Conservation (phyloP, 2,113 vertebrate species). For the Chamaetylas fuelleborni region DNA sequence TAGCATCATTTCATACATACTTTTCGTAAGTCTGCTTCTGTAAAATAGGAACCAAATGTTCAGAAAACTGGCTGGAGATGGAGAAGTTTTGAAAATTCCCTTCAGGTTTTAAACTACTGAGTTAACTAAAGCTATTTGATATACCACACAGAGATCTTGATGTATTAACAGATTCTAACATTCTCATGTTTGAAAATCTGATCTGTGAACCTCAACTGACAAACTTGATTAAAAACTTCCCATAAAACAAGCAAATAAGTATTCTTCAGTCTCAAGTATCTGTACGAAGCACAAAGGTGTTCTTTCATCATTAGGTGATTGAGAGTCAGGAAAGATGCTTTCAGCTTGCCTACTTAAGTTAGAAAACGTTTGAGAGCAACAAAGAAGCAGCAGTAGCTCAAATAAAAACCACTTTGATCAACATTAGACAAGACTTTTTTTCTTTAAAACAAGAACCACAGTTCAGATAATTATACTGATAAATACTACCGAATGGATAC, state of each 20-base stretch:
- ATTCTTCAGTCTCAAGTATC: neutral
- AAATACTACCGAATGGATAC: neutral
- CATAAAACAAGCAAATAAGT: neutral
- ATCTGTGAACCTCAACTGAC: neutral
- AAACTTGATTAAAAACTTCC: neutral
- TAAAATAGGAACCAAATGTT: neutral
- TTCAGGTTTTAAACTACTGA: neutral
- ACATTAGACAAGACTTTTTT: neutral
- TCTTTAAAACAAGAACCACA: neutral
- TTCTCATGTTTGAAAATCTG: neutral
- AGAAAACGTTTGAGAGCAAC: neutral
- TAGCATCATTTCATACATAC: accelerated
- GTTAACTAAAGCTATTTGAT: neutral
- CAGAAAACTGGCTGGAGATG: neutral
- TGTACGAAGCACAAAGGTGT: neutral
- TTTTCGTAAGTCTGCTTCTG: neutral
- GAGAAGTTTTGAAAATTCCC: neutral
- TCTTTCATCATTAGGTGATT: neutral
- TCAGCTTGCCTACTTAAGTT: neutral
- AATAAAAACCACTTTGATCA: neutral
- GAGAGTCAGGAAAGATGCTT: neutral
- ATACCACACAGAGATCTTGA: neutral
- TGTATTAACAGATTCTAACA: neutral
- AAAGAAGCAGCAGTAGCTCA: neutral
- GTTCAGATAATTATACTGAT: neutral